Evolutionary conservation across 1,140 invertebrate species (phyloP), one percentile per base, ranked within the genome.

Genomic region (Vanessa atalanta): DNA sequence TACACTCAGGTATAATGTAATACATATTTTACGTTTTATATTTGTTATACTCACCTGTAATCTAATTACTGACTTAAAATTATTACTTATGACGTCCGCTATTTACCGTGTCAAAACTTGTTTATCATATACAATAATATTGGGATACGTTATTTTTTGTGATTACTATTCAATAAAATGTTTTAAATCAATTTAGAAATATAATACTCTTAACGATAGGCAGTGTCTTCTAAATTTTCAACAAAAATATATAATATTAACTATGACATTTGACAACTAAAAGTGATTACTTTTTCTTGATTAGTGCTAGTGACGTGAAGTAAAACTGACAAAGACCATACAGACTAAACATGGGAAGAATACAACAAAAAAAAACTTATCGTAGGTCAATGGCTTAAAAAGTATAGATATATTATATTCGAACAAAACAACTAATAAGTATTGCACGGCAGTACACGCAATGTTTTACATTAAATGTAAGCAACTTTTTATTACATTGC

Each of bases 61-160:
- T 84, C 79, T 61, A 79, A 74, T 81, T 80, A 82, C n/a, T 53
- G 60, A 48, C 71, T 23, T 37, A 68, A 55, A 73, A 69, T 74
- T 69, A 70, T 57, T 70, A 73, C 75, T 75, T 76, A 53, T 84
- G 83, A 84, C 81, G 79, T 78, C 26, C 73, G 63, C 63, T 72
- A 50, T 70, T 77, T 20, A 37, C 31, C 37, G 16, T 53, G 63
- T 53, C 47, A 66, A 66, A 66, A 15, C 47, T 51, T 14, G n/a
- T 15, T 53, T 66, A 65, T 65, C 53, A 26, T 6, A 43, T 43
- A 43, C 9, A 43, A 43, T 5, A 43, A 43, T 43, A 9, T 9
- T 9, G 9, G 37, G 37, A 43, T 43, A 43, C 6, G 37, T 43
- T 9, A 43, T 9, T 43, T 43, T 43, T 43, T 43, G 3, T 43